phyloP scores from a whole-genome alignment of 2,888 invertebrate species.

The Neoascia interrupta region DNA sequence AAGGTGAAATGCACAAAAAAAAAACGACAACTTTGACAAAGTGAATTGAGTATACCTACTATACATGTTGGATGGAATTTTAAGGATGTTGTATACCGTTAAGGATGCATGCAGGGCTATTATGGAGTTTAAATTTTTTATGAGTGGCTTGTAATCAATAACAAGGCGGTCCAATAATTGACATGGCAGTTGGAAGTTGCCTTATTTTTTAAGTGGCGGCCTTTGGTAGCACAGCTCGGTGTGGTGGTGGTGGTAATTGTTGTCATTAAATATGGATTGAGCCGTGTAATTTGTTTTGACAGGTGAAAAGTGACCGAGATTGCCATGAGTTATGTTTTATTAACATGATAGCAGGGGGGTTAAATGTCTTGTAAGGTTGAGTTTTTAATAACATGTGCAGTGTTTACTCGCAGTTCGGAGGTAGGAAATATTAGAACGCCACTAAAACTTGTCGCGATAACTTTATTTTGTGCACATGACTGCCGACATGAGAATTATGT shows the following conservation, averaged over 20 bases:
- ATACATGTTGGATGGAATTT: constrained; percentile 35
- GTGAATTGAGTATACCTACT: background rate
- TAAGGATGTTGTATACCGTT: constrained; percentile 50
- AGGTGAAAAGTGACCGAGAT: constrained; percentile 13
- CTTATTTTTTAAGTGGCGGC: too few relatives aligned
- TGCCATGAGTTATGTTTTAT: constrained; percentile 1
- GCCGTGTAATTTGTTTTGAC: constrained; percentile 61
- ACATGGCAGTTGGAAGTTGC: constrained; percentile 49
- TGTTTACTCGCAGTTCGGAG: too few relatives aligned
- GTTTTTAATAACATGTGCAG: too few relatives aligned
- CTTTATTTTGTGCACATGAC: too few relatives aligned
- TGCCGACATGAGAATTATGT: too few relatives aligned
- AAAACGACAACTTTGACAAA: background rate
- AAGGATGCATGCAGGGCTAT: constrained; percentile 30
- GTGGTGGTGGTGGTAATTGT: constrained; percentile 50
- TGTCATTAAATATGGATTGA: constrained; percentile 55
- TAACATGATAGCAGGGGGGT: background rate
- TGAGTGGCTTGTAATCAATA: constrained; percentile 30
- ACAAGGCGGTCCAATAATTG: constrained; percentile 48
- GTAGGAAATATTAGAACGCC: too few relatives aligned
- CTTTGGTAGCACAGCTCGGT: too few relatives aligned
- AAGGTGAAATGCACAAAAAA: constrained; percentile 25
- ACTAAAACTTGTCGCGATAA: too few relatives aligned
- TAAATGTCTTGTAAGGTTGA: too few relatives aligned
- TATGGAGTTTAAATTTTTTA: constrained; percentile 4